Evolutionary conservation across 2,888 invertebrate species (phyloP).

Genomic region (Acanthoscelides obtectus): DNA sequence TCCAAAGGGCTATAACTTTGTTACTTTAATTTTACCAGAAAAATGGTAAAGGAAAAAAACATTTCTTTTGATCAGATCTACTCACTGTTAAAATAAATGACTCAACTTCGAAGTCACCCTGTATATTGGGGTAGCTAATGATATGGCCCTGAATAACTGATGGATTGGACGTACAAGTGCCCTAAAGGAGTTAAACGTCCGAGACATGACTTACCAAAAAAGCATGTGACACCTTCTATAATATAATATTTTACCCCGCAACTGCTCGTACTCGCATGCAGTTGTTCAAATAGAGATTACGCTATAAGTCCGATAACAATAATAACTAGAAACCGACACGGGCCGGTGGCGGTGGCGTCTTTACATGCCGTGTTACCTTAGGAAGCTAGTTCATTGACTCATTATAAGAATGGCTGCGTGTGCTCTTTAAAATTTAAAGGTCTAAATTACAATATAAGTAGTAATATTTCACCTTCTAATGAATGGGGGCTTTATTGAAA

Average conservation of each 20-base stretch:
- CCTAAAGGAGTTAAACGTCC: too few species aligned
- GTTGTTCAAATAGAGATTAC: background rate
- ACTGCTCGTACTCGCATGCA: background rate
- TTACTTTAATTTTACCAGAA: too few species aligned
- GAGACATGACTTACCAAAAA: too few species aligned
- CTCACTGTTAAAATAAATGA: too few species aligned
- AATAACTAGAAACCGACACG: background rate
- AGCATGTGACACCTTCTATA: too few species aligned
- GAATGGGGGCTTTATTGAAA: background rate
- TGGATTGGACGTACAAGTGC: too few species aligned
- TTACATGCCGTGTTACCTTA: background rate
- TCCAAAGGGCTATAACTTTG: too few species aligned
- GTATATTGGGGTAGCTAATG: too few species aligned
- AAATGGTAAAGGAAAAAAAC: too few species aligned
- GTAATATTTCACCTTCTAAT: background rate
- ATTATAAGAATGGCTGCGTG: background rate
- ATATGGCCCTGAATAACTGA: too few species aligned
- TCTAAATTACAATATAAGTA: background rate
- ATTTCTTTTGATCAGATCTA: too few species aligned
- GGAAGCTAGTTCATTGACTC: background rate
- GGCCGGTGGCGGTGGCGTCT: background rate
- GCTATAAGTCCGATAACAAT: background rate
- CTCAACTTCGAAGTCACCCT: too few species aligned
- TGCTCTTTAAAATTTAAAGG: background rate
- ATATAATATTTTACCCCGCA: background rate